Base-by-base conservation (phyloP, 1,140 invertebrate genomes). In the Heterodera carotae region DNA sequence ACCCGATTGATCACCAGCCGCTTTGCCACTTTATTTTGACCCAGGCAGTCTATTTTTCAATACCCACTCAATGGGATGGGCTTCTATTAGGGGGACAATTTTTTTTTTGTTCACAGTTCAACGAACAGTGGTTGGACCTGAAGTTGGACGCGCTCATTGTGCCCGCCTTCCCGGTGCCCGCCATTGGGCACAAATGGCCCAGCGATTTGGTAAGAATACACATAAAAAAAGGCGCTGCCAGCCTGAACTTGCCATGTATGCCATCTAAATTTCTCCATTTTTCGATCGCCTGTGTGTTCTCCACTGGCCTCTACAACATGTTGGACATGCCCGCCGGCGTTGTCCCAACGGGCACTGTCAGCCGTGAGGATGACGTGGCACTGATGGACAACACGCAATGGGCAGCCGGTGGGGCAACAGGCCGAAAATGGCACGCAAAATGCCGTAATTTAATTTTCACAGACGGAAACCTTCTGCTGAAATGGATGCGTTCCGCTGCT, bases 101-200 rank as follows among this genome's bases (percentile, higher is more conserved):
- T 33, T 25, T 34, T n/a, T n/a, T n/a, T n/a, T n/a, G n/a, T n/a
- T n/a, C n/a, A n/a, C 18, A 85, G 82, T 84, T 85, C 62, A 75
- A 75, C 33, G 75, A 84, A 27, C 76, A 69, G 39, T 87, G 84
- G 85, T 73, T 78, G n/a, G 81, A 78, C n/a, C 10, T 76, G 3
- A 67, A 80, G n/a, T 34, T 86, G 8, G 85, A 86, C 75, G 86
- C 81, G 1, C 64, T 86, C 1, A 81, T 86, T 48, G 84, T 83
- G 66, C 85, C 85, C n/a, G 62, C 85, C n/a, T 86, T 85, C 78
- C 73, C 68, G 60, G 79, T 86, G 15, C 83, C 83, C 18, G 34
- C 84, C 33, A 81, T 86, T 39, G 75, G 75, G 29, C 81, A 86
- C 53, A 12, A 77, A 22, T 84, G 80, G 48, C 84, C 82, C 4